Evolutionary conservation across 2,113 vertebrate genomes (phyloP), one percentile per base, ranked within the genome.

Genomic region (Onychostoma macrolepis): DNA sequence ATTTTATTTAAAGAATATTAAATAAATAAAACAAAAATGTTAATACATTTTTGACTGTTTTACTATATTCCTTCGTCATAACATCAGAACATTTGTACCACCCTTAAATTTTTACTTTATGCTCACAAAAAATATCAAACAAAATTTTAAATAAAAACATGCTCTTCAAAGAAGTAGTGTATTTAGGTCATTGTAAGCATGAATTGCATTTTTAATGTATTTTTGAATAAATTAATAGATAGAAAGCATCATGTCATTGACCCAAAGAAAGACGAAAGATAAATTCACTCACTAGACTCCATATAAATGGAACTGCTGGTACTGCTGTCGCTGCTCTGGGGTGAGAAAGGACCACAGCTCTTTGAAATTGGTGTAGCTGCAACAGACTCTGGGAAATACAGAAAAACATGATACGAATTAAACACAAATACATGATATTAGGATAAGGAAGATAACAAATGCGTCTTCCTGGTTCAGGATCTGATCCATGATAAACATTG

Each of bases 201-300:
- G 15, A 72, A 41, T 19, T 72, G 4, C 69, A 72, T 12, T 5
- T 24, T 11, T 24, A 0, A 38, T 72, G 19, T 2, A 11, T 72
- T 72, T 72, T 21, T 38, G 4, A 74, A 21, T 12, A 24, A 36
- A 72, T 41, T 11, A 12, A 41, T 6, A 74, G 21, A 43, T 12
- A 41, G 36, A n/a, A 21, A 72, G 33, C 69, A 24, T 72, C 69
- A 30, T 0, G 19, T 36, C 24, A 45, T 69, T 69, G 30, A 38
- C 45, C 86, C 53, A 88, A 19, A 77, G 21, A 63, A 6, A 80
- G 24, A 77, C 6, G 7, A 33, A 11, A 7, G 9, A 72, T 1
- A 8, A 3, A 15, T 45, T 3, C 50, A 95, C 96, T 96, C 89
- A 97, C 97, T 93, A 0, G 96, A 95, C 83, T 99, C 97, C 95